Evolutionary conservation across 1,140 invertebrate genomes (phyloP).

Genomic region (Copidosoma floridanum): DNA sequence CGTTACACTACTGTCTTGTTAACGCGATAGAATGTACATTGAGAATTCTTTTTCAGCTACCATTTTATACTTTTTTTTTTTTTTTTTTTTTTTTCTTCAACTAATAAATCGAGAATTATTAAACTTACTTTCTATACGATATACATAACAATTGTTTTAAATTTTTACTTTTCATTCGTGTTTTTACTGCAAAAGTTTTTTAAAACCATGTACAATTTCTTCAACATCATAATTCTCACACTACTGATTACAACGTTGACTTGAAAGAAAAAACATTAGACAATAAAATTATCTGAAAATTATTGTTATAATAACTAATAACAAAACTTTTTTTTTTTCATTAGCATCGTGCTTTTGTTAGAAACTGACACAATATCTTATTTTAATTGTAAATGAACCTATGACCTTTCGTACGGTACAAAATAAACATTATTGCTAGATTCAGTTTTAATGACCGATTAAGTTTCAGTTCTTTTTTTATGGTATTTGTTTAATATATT

Average conservation of each 20-base stretch:
- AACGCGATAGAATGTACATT: constrained; percentile 3
- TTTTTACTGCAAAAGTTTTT: neutral
- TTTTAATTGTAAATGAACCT: no score
- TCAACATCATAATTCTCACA: no score
- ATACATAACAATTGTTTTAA: neutral
- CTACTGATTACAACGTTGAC: neutral
- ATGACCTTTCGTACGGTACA: no score
- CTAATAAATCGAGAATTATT: no score
- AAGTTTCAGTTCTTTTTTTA: no score
- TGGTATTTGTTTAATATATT: neutral
- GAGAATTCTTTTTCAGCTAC: neutral
- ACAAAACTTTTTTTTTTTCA: no score
- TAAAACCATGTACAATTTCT: neutral
- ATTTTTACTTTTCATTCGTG: neutral
- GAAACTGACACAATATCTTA: neutral
- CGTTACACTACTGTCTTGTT: no score
- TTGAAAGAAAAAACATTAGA: constrained; percentile 7
- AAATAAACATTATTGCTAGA: no score
- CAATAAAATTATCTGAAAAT: neutral
- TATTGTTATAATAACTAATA: no score
- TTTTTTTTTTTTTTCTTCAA: no score
- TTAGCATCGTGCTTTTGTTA: neutral
- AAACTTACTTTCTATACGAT: neutral
- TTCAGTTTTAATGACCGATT: no score
- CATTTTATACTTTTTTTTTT: neutral